These are phyloP conservation scores for Hemaris fuciformis DNA, from an alignment of 2,888 invertebrate genomes.

Conservation along the genomic window DNA sequence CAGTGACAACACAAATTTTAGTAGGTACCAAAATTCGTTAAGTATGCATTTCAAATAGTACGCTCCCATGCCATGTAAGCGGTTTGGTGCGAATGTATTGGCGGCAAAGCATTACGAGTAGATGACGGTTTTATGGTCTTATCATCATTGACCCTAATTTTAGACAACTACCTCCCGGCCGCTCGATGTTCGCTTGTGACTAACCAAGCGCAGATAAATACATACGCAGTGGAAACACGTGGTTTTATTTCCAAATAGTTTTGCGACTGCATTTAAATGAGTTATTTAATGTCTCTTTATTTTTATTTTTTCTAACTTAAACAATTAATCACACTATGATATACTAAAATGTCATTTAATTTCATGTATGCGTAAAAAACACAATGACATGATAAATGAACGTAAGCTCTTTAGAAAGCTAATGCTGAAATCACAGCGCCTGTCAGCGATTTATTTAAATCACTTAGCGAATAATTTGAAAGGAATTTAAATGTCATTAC, in stretches of 20 bases:
- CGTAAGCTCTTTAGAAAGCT: not conserved
- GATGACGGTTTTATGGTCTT: constrained; percentile 57
- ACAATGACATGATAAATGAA: not conserved
- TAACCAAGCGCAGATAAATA: constrained; percentile 19
- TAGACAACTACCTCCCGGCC: constrained; percentile 45
- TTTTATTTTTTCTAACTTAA: too few relatives aligned
- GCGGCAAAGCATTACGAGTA: constrained; percentile 37
- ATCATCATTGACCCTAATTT: constrained; percentile 76
- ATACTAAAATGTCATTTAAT: too few relatives aligned
- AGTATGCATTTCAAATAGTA: not conserved
- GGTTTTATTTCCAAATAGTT: not conserved
- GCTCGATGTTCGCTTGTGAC: constrained; percentile 23
- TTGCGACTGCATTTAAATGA: too few relatives aligned
- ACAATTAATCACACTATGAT: too few relatives aligned
- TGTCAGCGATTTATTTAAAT: constrained; percentile 3
- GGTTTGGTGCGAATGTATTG: constrained; percentile 15
- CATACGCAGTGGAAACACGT: constrained; percentile 12
- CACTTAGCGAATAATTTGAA: constrained; percentile 6
- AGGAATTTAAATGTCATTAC: constrained; percentile 6
- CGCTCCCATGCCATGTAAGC: not conserved
- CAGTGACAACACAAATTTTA: too few relatives aligned
- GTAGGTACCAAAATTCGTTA: not conserved
- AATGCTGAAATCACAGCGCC: not conserved
- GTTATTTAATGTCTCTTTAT: too few relatives aligned
- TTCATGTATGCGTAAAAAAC: not conserved